Percentiles rank a stretch among this genome's conserved stretches.
Evolutionary conservation across 2,797 vertebrate genomes (phyloP).

Genomic region (Aldrovandia affinis): DNA sequence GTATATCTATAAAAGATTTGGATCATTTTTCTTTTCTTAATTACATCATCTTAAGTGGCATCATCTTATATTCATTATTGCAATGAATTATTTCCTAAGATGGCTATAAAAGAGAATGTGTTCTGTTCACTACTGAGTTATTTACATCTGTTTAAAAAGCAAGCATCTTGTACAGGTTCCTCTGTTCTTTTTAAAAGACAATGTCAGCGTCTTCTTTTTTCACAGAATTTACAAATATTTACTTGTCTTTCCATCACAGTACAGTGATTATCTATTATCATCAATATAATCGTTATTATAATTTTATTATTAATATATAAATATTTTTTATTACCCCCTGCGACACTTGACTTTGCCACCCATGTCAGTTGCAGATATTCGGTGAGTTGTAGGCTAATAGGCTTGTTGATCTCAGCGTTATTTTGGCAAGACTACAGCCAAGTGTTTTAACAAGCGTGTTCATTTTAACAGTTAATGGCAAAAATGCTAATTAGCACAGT

Average conservation of each 20-base stretch:
- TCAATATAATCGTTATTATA: constrained; percentile 58
- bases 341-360: constrained; percentile 71
- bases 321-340: constrained; percentile 71
- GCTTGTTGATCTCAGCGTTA: constrained; percentile 73
- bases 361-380: constrained; percentile 76
- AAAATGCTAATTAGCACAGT: constrained; percentile 68
- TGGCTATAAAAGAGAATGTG: constrained; percentile 96
- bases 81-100: constrained; percentile 96
- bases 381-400: constrained; percentile 76
- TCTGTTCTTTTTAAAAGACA: constrained; percentile 78
- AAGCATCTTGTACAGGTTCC: constrained; percentile 84
- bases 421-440: constrained; percentile 69
- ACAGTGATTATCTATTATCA: constrained; percentile 66
- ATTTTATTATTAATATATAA: constrained; percentile 56
- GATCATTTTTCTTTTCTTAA: constrained; percentile 77
- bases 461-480: constrained; percentile 78
- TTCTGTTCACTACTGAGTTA: constrained; percentile 88
- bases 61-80: constrained; percentile 97
- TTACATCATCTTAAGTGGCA: constrained; percentile 96
- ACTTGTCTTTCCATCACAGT: constrained; percentile 74
- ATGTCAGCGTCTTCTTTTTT: constrained; percentile 73
- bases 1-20: constrained; percentile 72
- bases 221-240: constrained; percentile 85
- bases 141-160: constrained; percentile 98
- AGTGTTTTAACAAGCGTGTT: constrained; percentile 75